Conservation (phyloP, 1,140 invertebrate genomes). For the Pristionchus pacificus region DNA sequence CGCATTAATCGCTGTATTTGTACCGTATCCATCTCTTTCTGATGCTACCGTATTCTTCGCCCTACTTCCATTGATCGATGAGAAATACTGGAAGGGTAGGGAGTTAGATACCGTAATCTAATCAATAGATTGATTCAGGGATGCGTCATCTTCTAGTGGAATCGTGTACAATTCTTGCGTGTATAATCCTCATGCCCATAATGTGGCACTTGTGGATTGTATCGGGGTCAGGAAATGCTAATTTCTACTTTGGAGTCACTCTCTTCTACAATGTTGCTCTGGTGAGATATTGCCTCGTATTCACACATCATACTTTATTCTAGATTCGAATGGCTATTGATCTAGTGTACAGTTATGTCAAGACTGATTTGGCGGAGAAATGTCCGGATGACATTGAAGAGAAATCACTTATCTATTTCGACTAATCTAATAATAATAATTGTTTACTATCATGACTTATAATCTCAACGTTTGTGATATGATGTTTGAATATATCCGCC, state of each 20-base stretch:
- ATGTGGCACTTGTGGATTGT: constrained; percentile 98
- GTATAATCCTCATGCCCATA: constrained; percentile 77
- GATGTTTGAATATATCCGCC: too few relatives aligned
- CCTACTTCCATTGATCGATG: constrained; percentile 78
- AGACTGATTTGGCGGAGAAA: neutral
- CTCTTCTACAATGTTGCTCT: constrained; percentile 85
- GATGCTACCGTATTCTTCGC: constrained; percentile 88
- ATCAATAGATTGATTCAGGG: constrained; percentile 54
- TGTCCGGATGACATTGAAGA: too few relatives aligned
- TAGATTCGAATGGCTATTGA: constrained; percentile 7
- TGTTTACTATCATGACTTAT: too few relatives aligned
- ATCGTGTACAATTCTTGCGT: constrained; percentile 79
- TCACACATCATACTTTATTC: neutral
- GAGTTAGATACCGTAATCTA: neutral
- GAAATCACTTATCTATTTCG: too few relatives aligned
- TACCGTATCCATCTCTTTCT: constrained; percentile 90
- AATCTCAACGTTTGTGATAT: too few relatives aligned
- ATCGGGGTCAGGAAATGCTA: constrained; percentile 93
- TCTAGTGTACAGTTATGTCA: neutral
- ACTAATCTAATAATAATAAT: too few relatives aligned
- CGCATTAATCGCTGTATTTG: constrained; percentile 82
- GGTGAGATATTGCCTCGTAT: constrained; percentile 58
- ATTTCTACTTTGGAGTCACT: constrained; percentile 97
- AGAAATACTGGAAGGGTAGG: constrained; percentile 78
- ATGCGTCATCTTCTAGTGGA: constrained; percentile 84